These are phyloP conservation scores for Halcyon smyrnensis DNA, from an alignment of 2,797 vertebrate species.

Conservation along the genomic window DNA sequence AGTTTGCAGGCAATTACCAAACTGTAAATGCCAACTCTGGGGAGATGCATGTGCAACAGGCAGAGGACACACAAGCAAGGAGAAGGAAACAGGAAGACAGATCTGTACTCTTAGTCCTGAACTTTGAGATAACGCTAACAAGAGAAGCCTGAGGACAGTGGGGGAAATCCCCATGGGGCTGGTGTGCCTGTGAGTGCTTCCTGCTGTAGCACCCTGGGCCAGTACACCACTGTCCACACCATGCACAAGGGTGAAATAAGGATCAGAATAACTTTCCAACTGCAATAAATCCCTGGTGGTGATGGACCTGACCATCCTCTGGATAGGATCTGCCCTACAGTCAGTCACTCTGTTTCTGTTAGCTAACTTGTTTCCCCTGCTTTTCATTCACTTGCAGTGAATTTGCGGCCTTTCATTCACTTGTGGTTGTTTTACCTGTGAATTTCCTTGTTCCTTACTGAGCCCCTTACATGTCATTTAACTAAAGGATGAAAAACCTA, in stretches of 20 bases:
- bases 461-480: background rate
- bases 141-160: background rate
- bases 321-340: background rate
- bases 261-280: background rate
- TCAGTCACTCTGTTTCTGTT: background rate
- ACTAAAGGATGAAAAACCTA: background rate
- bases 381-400: background rate
- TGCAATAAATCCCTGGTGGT: background rate
- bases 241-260: fast-evolving
- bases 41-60: background rate
- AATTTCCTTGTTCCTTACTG: background rate
- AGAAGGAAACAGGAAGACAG: background rate
- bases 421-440: background rate
- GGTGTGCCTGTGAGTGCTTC: background rate
- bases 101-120: background rate
- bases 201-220: fast-evolving
- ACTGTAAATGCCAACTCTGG: background rate
- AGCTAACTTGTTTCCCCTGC: background rate
- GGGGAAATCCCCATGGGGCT: background rate
- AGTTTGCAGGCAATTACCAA: background rate
- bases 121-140: background rate
- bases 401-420: background rate
- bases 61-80: background rate
- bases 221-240: background rate
- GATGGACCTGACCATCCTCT: background rate